These are phyloP conservation scores for Argopecten irradians DNA, from an alignment of 1,140 invertebrate species.

Conservation along the genomic window DNA sequence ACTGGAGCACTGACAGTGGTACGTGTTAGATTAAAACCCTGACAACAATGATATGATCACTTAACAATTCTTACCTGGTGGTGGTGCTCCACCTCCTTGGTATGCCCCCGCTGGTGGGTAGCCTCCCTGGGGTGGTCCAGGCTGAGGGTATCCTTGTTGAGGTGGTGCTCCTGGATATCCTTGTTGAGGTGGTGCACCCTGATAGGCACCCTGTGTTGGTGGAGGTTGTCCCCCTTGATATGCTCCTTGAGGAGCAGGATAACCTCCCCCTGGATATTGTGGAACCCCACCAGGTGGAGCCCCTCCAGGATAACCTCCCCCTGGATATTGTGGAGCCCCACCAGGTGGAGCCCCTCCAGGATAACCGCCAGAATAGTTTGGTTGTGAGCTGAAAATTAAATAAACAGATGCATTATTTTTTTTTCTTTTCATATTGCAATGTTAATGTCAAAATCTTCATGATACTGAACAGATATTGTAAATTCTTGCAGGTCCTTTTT, in stretches of 20 bases:
- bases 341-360: background rate
- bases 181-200: constrained; percentile 28
- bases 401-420: too few relatives aligned
- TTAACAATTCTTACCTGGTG: constrained; percentile 37
- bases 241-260: constrained; percentile 29
- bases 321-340: background rate
- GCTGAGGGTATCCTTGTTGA: background rate
- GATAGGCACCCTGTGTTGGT: constrained; percentile 33
- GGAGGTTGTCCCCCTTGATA: constrained; percentile 28
- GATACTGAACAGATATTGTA: background rate
- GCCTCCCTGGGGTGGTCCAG: constrained; percentile 27
- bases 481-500: too few relatives aligned
- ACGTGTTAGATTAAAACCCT: background rate
- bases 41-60: background rate
- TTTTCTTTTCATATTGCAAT: too few relatives aligned
- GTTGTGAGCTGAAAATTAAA: background rate
- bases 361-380: constrained; percentile 27
- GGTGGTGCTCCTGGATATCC: constrained; percentile 31
- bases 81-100: constrained; percentile 40
- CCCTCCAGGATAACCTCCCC: constrained; percentile 26
- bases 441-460: too few relatives aligned
- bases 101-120: constrained; percentile 36
- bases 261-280: background rate
- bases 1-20: background rate
- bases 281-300: background rate